Base-by-base conservation (phyloP, 2,797 vertebrate species). In the Pitangus sulphuratus region DNA sequence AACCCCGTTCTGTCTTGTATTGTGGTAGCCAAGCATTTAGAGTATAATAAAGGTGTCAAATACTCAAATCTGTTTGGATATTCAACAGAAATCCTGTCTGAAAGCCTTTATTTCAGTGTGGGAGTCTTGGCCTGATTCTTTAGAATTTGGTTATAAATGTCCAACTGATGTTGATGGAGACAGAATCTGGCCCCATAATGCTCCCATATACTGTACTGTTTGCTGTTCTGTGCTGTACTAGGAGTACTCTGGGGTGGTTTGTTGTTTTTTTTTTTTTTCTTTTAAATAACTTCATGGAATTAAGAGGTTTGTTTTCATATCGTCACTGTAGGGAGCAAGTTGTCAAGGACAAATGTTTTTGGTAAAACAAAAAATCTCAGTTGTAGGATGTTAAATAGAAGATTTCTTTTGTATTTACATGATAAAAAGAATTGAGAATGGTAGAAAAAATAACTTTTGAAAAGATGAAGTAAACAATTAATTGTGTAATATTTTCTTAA, bases 401-500 rank as follows among this genome's bases (percentile, higher is more conserved):
- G 47, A 44, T 85, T 86, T 88, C 30, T 65, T 90, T 84, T 82
- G 22, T 39, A 48, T 80, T 93, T 72, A 68, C n/a, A 77, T 3
- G 4, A 71, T 54, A 72, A 79, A 89, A 91, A 88, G 3, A 81
- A 84, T 30, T 47, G 25, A 74, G 35, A 70, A 5, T 26, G 79
- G 37, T 62, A 44, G n/a, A 33, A 68, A 94, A 84, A 30, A 71
- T 9, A 91, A 18, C 22, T 94, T 91, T 90, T 65, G 74, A 79
- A 91, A 94, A 92, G 25, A 61, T 47, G 18, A 62, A 19, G 35
- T 77, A 64, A 89, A n/a, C 39, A 87, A 50, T 48, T 79, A 17
- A 79, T 90, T 84, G 45, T 79, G 42, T 62, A 80, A 37, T 92
- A 83, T 79, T 89, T 96, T 87, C 65, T 81, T 33, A 75, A 72